Conservation (phyloP, 1,140 invertebrate genomes). For the Zaprionus kolodkinae region DNA sequence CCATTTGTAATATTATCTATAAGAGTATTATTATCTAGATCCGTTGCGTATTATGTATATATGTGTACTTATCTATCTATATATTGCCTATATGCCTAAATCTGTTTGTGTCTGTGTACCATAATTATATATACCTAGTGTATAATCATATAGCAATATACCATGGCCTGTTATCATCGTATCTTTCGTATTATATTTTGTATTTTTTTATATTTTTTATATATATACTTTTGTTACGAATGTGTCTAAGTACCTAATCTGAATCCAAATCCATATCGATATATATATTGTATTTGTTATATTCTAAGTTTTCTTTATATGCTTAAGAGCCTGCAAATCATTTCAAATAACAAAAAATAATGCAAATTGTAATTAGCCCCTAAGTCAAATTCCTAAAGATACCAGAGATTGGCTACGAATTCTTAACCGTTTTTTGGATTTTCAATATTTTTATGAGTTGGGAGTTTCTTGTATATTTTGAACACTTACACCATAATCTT, state of each 20-base stretch:
- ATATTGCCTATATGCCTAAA: constrained; percentile 34
- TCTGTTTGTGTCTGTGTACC: constrained; percentile 40
- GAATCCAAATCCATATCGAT: constrained; percentile 14
- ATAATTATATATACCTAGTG: constrained; percentile 10
- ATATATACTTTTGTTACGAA: constrained; percentile 47
- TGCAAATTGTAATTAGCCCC: constrained; percentile 1
- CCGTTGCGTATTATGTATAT: constrained; percentile 46
- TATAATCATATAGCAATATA: constrained; percentile 38
- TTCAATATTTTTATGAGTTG: neutral
- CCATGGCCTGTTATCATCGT: constrained; percentile 47
- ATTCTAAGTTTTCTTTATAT: constrained; percentile 31
- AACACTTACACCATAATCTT: too few species aligned
- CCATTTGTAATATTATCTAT: constrained; percentile 51
- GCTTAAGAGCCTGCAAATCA: constrained; percentile 38
- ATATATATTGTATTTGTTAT: constrained; percentile 31
- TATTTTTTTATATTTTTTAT: constrained; percentile 49
- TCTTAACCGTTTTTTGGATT: neutral
- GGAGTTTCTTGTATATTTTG: too few species aligned
- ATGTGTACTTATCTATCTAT: constrained; percentile 25
- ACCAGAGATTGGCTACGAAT: constrained; percentile 10
- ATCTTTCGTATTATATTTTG: constrained; percentile 54
- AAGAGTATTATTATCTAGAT: constrained; percentile 73
- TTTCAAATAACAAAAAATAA: constrained; percentile 44
- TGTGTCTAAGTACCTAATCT: constrained; percentile 31
- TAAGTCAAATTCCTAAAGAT: constrained; percentile 14